phyloP scores from a whole-genome alignment of 2,113 vertebrate species.

The Oriolus oriolus region DNA sequence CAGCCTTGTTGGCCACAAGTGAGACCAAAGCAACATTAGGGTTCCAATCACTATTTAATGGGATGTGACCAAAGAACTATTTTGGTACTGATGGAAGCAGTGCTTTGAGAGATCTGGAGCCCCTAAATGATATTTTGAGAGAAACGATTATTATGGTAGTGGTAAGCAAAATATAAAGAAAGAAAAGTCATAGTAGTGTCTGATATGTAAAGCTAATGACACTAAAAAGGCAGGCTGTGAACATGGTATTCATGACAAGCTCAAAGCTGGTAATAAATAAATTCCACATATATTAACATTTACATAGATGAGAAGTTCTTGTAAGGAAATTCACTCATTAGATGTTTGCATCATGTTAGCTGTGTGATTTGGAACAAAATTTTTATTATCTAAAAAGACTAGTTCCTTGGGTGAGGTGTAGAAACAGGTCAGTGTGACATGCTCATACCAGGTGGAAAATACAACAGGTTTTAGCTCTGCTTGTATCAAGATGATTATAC shows the following conservation, averaged over 20 bases:
- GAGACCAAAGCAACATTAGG: background rate
- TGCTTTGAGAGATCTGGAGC: background rate
- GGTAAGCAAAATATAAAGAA: background rate
- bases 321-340: background rate
- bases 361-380: background rate
- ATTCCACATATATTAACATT: background rate
- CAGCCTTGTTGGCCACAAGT: background rate
- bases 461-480: background rate
- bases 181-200: background rate
- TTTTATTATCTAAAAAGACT: background rate
- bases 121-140: background rate
- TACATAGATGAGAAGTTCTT: background rate
- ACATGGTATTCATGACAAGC: background rate
- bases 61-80: background rate
- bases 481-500: fast-evolving
- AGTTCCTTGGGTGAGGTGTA: background rate
- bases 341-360: background rate
- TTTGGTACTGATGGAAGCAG: background rate
- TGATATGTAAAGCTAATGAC: background rate
- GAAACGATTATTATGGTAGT: background rate
- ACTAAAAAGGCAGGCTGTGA: background rate
- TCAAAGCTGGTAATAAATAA: background rate
- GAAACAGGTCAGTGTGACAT: background rate
- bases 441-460: background rate
- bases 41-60: background rate